Evolutionary conservation across 2,113 vertebrate species (phyloP).

Genomic region (Nematolebias whitei): DNA sequence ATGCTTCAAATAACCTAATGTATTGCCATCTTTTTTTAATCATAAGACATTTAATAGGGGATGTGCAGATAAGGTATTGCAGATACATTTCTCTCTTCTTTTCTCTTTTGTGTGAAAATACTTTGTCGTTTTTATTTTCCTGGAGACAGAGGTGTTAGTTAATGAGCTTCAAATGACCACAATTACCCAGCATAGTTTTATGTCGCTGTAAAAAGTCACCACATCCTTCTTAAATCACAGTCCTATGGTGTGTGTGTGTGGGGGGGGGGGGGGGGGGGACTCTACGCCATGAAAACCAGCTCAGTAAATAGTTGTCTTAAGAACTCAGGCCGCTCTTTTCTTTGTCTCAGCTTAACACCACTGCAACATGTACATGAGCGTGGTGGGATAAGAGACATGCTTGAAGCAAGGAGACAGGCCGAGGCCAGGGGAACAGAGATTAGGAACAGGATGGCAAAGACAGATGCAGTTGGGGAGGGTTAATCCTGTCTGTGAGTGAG

Average conservation of each 20-base stretch:
- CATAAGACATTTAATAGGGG: conserved; percentile 14
- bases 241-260: no score
- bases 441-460: conserved; percentile 62
- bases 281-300: conserved; percentile 18
- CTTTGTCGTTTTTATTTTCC: background rate
- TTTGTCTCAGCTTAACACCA: conserved; percentile 60
- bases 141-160: background rate
- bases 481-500: conserved; percentile 81
- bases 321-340: conserved; percentile 38
- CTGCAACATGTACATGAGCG: conserved; percentile 62
- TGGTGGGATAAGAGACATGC: conserved; percentile 61
- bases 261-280: no score
- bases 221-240: conserved; percentile 8
- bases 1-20: conserved; percentile 53
- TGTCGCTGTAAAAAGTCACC: background rate
- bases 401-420: conserved; percentile 46
- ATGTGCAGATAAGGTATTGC: conserved; percentile 28
- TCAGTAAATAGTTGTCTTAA: conserved; percentile 52
- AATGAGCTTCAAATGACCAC: conserved; percentile 9
- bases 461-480: conserved; percentile 63
- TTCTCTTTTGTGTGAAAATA: background rate
- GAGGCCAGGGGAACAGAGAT: conserved; percentile 70
- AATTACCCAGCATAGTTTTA: conserved; percentile 17
- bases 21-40: conserved; percentile 45
- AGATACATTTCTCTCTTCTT: conserved; percentile 3